These are phyloP conservation scores for Drosophila flavopinicola DNA, from an alignment of 2,888 invertebrate genomes.

Conservation along the genomic window DNA sequence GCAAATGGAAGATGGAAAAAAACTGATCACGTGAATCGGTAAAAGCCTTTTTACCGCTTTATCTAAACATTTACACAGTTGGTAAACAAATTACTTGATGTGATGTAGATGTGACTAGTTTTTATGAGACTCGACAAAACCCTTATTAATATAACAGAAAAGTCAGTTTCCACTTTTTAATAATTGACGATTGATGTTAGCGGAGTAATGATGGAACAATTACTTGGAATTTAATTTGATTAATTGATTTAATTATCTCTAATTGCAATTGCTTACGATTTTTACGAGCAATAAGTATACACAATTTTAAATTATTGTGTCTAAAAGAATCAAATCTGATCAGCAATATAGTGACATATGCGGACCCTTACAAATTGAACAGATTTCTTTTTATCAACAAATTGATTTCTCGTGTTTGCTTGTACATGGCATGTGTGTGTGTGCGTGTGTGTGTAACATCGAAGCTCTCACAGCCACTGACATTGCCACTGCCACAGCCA, in stretches of 20 bases:
- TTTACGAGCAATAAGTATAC: neutral
- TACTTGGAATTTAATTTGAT: conserved; percentile 5
- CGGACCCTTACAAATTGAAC: conserved; percentile 14
- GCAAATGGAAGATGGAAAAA: conserved; percentile 19
- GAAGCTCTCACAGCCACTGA: conserved; percentile 26
- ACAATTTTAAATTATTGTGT: too few species aligned
- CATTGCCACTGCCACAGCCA: conserved; percentile 13
- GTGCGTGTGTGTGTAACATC: conserved; percentile 22
- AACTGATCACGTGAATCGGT: conserved; percentile 35
- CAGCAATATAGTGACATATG: neutral
- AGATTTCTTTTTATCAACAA: conserved; percentile 56
- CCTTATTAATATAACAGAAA: neutral
- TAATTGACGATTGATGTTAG: neutral
- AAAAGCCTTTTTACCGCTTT: conserved; percentile 14
- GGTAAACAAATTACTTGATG: conserved; percentile 19
- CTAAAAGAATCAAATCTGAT: neutral
- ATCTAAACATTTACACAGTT: conserved; percentile 8
- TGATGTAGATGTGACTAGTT: conserved; percentile 10
- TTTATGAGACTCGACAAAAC: neutral
- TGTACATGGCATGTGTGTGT: conserved; percentile 9
- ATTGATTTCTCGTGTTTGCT: conserved; percentile 68
- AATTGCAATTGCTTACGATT: neutral
- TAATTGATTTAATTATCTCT: conserved; percentile 12
- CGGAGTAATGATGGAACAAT: neutral
- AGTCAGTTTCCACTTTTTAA: conserved; percentile 3